Percentiles rank a stretch among this genome's conserved stretches.
phyloP scores from a whole-genome alignment of 2,888 invertebrate species.

The Hedya salicella region DNA sequence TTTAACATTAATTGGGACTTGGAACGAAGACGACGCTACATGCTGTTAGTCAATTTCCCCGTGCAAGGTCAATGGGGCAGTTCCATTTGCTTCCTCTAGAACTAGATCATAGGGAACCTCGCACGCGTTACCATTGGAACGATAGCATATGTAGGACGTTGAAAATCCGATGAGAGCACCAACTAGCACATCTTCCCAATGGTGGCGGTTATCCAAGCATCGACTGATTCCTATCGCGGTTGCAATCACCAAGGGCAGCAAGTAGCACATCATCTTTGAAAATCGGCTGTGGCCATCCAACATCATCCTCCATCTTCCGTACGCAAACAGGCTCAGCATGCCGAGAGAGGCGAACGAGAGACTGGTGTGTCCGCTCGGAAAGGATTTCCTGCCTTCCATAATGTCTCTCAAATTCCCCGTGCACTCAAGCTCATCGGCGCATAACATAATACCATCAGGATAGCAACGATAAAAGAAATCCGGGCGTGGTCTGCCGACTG shows the following conservation, averaged over 20 bases:
- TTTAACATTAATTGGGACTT: too few relatives aligned
- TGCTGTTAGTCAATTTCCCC: too few relatives aligned
- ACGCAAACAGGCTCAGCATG: slow-evolving; percentile 89
- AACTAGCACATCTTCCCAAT: slow-evolving; percentile 92
- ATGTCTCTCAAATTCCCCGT: slow-evolving; percentile 86
- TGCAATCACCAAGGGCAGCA: slow-evolving; percentile 87
- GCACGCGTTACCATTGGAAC: neutral
- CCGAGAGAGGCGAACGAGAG: slow-evolving; percentile 91
- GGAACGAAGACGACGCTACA: too few relatives aligned
- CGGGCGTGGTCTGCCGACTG: slow-evolving; percentile 90
- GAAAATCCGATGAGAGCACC: slow-evolving; percentile 88
- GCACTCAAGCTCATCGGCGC: slow-evolving; percentile 76
- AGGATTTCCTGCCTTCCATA: slow-evolving; percentile 92
- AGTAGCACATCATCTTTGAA: slow-evolving; percentile 84
- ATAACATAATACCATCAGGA: slow-evolving; percentile 86
- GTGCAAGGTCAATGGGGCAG: neutral
- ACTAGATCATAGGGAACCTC: neutral
- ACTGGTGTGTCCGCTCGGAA: slow-evolving; percentile 94
- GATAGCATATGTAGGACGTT: slow-evolving; percentile 87
- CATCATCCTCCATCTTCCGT: slow-evolving; percentile 88
- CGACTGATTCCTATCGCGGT: slow-evolving; percentile 88
- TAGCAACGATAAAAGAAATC: slow-evolving; percentile 93
- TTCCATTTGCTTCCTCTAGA: neutral
- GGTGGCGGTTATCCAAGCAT: slow-evolving; percentile 94
- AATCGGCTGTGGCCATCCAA: slow-evolving; percentile 84